phyloP scores from a whole-genome alignment of 2,113 vertebrate genomes.

The Mobula hypostoma region DNA sequence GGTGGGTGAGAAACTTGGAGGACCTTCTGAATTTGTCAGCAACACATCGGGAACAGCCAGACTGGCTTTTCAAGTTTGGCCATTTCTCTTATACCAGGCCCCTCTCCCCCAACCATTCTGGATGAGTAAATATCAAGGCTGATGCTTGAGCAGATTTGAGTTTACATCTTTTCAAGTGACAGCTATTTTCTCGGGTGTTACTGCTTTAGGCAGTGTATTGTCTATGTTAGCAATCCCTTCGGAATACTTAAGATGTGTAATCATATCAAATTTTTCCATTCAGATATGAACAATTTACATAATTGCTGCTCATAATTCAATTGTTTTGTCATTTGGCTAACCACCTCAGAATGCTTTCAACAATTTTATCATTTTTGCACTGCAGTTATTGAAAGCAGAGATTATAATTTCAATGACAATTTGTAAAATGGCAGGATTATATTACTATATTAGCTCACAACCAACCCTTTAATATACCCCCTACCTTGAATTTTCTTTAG shows the following conservation, averaged over 20 bases:
- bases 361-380: neutral
- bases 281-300: neutral
- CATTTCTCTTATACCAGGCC: no score
- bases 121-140: neutral
- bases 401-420: no score
- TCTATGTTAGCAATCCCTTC: neutral
- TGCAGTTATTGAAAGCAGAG: neutral
- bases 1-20: neutral
- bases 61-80: neutral
- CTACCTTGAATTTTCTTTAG: neutral
- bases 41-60: neutral
- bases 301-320: neutral
- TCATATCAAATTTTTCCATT: neutral
- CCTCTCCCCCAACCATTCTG: neutral
- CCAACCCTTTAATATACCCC: neutral
- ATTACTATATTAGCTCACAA: neutral
- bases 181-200: neutral
- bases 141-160: neutral
- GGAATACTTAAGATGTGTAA: neutral
- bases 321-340: no score
- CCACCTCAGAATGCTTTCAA: neutral
- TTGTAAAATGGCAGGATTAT: neutral
- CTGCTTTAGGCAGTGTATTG: neutral
- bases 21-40: neutral
- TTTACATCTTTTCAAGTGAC: neutral